Evolutionary conservation across 2,113 vertebrate species (phyloP).

Genomic region (Ginglymostoma cirratum): DNA sequence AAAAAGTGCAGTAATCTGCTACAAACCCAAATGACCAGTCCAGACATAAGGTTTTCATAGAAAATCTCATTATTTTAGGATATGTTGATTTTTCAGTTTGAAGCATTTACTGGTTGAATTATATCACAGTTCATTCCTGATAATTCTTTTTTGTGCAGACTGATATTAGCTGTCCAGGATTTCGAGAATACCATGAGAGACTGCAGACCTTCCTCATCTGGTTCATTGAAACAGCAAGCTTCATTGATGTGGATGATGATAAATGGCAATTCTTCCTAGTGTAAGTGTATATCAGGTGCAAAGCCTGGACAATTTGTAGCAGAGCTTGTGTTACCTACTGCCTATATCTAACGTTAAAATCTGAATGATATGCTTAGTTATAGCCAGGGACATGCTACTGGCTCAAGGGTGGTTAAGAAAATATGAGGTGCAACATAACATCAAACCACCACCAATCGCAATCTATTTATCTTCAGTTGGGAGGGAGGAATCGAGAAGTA

Average conservation of each 20-base stretch:
- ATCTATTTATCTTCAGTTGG: not conserved
- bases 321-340: not conserved
- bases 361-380: not conserved
- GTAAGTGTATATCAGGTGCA: conserved; percentile 16
- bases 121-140: not conserved
- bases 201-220: conserved; percentile 40
- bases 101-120: not conserved
- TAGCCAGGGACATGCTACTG: not conserved
- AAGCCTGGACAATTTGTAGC: not conserved
- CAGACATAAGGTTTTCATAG: not conserved
- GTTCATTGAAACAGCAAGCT: conserved; percentile 39
- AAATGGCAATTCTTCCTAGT: conserved; percentile 38
- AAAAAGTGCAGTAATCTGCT: not conserved
- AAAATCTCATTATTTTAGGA: not conserved
- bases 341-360: not conserved
- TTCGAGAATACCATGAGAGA: conserved; percentile 29
- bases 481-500: not conserved
- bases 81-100: too few species aligned
- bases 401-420: not conserved
- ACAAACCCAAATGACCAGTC: not conserved
- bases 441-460: too few species aligned
- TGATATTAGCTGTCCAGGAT: conserved; percentile 23
- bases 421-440: not conserved
- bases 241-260: conserved; percentile 38
- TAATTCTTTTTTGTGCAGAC: not conserved